Conservation (phyloP, 2,113 vertebrate genomes). For the Alexandromys fortis region DNA sequence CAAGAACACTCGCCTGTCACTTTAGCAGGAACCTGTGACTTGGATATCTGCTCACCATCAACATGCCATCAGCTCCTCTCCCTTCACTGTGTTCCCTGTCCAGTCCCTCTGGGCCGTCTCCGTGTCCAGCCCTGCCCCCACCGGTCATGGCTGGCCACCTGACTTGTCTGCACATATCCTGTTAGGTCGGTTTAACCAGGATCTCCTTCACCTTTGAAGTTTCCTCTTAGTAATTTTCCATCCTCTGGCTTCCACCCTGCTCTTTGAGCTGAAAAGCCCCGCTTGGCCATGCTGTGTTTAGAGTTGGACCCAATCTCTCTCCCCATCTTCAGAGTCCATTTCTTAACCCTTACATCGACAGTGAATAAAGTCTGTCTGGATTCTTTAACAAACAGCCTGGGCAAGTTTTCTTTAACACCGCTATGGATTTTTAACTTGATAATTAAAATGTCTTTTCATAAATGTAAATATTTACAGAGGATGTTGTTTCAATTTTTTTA, state of each 20-base stretch:
- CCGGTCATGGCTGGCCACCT: neutral
- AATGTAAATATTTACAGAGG: neutral
- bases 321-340: neutral
- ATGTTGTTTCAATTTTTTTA: neutral
- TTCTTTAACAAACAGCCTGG: neutral
- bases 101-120: neutral
- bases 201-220: neutral
- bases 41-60: neutral
- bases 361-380: neutral
- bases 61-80: neutral
- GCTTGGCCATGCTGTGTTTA: neutral
- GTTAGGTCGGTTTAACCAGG: neutral
- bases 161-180: neutral
- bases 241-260: neutral
- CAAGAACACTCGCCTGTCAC: neutral
- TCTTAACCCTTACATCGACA: no score
- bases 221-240: conserved; percentile 3
- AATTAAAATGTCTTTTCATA: neutral
- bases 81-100: neutral
- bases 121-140: neutral
- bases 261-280: neutral
- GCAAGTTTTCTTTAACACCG: neutral
- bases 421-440: neutral
- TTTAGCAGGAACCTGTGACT: neutral
- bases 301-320: neutral